Base-by-base conservation (phyloP, 2,888 invertebrate species). In the Diadegma fenestrale region DNA sequence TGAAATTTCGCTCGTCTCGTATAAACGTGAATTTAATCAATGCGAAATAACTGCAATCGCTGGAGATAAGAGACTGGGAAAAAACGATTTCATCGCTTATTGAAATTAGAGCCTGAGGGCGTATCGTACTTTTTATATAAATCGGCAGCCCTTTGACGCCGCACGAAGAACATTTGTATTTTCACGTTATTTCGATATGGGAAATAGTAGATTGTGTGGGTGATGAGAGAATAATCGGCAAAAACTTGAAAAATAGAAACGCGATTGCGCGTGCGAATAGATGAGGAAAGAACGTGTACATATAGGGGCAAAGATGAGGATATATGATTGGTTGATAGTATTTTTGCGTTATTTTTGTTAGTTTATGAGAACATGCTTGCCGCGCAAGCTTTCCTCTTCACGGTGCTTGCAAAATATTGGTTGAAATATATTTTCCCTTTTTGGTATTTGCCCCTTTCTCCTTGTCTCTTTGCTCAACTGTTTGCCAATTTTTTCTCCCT, bases 291-390 rank as follows among this genome's bases (percentile, higher is more conserved):
- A 45, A 37, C 10, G 43, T n/a, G 26, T 7, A n/a, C n/a, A n/a
- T n/a, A 37, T 4, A 58, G n/a, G 22, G 7, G n/a, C 54, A 8
- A 19, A 72, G 37, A n/a, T n/a, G n/a, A 37, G n/a, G 19, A 71
- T 61, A 63, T 10, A 33, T 51, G 43, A 22, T 26, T 45, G 37
- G 41, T 68, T 17, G 61, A 41, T 69, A 89, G 89, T 91, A 92
- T 92, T 91, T 92, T 91, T 90, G 91, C 86, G 87, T 91, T 90
- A 91, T 91, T 91, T 90, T 89, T 89, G 91, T 87, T 89, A 88
- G 64, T 88, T 91, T 90, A 90, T 90, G 90, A 90, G 89, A 88
- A 90, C 86, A 86, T 87, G 82, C 86, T 86, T 88, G 86, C 88
- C 89, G 87, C 89, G 87, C 86, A 88, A 88, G 88, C 84, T 90